A percentile compares a stretch with the other conserved stretches of the same genome.
Conservation (phyloP, 2,888 invertebrate genomes). For the Podotricha telesiphe region DNA sequence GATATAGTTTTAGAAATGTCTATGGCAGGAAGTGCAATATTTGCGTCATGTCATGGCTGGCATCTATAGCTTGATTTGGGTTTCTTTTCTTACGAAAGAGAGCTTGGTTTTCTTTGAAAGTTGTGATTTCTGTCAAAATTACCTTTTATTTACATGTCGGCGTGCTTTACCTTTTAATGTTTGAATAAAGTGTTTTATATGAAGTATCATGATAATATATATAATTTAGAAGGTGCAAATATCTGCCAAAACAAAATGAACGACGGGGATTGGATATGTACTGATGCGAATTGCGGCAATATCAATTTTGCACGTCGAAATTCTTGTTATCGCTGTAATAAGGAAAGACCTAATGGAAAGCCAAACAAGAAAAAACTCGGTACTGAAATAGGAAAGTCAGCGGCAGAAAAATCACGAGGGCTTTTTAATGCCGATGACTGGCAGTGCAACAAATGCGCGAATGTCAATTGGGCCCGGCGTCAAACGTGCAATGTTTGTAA, state of each 20-base stretch:
- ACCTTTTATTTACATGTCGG: slow-evolving; percentile 70
- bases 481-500: slow-evolving; percentile 99
- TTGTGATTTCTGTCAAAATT: slow-evolving; percentile 61
- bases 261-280: slow-evolving; percentile 87
- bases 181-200: slow-evolving; percentile 38
- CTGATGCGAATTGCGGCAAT: slow-evolving; percentile 91
- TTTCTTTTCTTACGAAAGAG: slow-evolving; percentile 76
- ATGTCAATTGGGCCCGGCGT: slow-evolving; percentile 99
- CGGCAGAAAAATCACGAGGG: slow-evolving; percentile 99
- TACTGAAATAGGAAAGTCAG: slow-evolving; percentile 98
- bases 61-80: slow-evolving; percentile 68
- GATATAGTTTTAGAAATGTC: slow-evolving; percentile 30
- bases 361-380: slow-evolving; percentile 91
- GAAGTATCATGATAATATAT: slow-evolving; percentile 44
- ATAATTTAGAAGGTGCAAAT: slow-evolving; percentile 39
- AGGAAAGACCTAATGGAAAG: slow-evolving; percentile 82
- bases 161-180: slow-evolving; percentile 44
- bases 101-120: slow-evolving; percentile 79
- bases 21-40: slow-evolving; percentile 35
- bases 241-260: slow-evolving; percentile 70
- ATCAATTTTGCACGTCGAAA: slow-evolving; percentile 96
- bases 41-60: slow-evolving; percentile 62
- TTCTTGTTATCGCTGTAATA: slow-evolving; percentile 96
- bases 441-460: slow-evolving; percentile 99
- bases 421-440: slow-evolving; percentile 98